A percentile compares a stretch with the other conserved stretches of the same genome.
These are phyloP conservation scores for Phataginus tetradactyla DNA, from an alignment of 2,797 vertebrate species.

Conservation along the genomic window DNA sequence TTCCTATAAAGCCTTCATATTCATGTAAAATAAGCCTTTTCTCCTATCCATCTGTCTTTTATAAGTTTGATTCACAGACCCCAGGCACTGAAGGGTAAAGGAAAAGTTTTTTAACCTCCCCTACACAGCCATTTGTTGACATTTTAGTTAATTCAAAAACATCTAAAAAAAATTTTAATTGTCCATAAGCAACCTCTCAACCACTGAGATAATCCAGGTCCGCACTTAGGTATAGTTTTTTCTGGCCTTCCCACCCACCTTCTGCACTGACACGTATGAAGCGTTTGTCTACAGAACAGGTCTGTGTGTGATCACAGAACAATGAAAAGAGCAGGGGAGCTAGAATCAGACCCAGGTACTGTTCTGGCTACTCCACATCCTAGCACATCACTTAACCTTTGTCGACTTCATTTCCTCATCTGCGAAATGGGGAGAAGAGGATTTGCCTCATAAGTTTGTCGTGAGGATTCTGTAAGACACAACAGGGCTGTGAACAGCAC, in stretches of 20 bases:
- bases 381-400: background rate
- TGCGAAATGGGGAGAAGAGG: background rate
- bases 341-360: rapidly evolving
- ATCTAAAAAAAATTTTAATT: background rate
- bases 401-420: background rate
- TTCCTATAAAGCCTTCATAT: background rate
- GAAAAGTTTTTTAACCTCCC: background rate
- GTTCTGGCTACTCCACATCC: background rate
- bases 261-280: rapidly evolving
- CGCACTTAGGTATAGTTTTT: background rate
- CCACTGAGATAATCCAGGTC: background rate
- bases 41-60: background rate
- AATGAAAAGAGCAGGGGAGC: rapidly evolving
- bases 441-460: background rate
- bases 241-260: background rate
- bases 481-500: no score
- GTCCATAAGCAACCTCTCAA: background rate
- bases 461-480: background rate
- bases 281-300: rapidly evolving
- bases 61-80: background rate
- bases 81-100: background rate
- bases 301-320: rapidly evolving
- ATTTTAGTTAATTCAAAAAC: background rate
- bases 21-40: background rate
- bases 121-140: background rate